Percentiles rank a stretch among this genome's conserved stretches.
Evolutionary conservation across 2,888 invertebrate genomes (phyloP).

Genomic region (Eugnorisma glareosa): DNA sequence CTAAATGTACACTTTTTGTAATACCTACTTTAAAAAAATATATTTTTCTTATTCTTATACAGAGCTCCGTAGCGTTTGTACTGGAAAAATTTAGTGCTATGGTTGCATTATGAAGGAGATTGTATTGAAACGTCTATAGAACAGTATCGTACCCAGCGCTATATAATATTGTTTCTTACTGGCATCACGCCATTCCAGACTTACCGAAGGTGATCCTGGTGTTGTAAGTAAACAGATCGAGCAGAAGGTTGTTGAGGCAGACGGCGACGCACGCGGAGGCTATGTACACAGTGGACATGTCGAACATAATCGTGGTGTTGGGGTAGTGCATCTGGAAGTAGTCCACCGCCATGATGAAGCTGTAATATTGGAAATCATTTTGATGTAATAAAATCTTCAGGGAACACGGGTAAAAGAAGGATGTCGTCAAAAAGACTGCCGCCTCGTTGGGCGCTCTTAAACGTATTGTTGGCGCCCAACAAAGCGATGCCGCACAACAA

Average conservation of each 20-base stretch:
- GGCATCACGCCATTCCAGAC: constrained; percentile 48
- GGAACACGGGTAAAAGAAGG: background rate
- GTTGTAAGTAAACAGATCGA: constrained; percentile 95
- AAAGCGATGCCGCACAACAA: constrained; percentile 6
- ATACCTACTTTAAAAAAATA: too few species aligned
- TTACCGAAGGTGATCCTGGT: constrained; percentile 96
- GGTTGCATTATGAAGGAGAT: background rate
- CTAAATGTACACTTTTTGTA: too few species aligned
- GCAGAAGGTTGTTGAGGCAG: constrained; percentile 95
- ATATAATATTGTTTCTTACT: background rate
- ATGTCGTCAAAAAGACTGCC: background rate
- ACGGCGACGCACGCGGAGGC: constrained; percentile 97
- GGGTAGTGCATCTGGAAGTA: constrained; percentile 97
- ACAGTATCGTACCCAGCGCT: background rate
- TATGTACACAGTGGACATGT: constrained; percentile 98
- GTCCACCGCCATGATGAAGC: constrained; percentile 98
- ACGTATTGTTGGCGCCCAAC: background rate
- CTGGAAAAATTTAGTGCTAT: background rate
- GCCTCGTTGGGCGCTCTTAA: background rate
- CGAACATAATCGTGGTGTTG: constrained; percentile 96
- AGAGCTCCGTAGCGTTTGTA: background rate
- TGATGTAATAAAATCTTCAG: background rate
- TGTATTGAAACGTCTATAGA: background rate
- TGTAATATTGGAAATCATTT: constrained; percentile 77
- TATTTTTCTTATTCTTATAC: too few species aligned